A percentile compares a stretch with the other conserved stretches of the same genome.
These are phyloP conservation scores for Dilophus febrilis DNA, from an alignment of 2,888 invertebrate species.

Conservation along the genomic window DNA sequence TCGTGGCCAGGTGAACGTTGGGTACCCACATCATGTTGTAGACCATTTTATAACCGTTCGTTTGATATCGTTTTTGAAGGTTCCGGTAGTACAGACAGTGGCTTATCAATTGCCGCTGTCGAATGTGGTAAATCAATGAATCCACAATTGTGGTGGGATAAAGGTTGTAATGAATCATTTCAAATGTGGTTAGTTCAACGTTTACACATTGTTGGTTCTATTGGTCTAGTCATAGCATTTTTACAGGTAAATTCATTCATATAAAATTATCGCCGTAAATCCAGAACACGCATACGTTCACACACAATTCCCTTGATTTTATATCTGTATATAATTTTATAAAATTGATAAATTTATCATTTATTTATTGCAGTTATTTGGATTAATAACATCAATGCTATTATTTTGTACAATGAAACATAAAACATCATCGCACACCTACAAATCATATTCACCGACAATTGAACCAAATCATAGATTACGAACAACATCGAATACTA, in stretches of 20 bases:
- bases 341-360: no score
- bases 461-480: conserved; percentile 3
- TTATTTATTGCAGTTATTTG: conserved; percentile 41
- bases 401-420: conserved; percentile 56
- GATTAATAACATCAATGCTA: conserved; percentile 57
- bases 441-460: conserved; percentile 43
- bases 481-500: conserved; percentile 5
- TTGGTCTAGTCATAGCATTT: conserved; percentile 59
- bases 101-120: conserved; percentile 5
- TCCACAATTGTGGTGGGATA: conserved; percentile 41
- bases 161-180: conserved; percentile 60
- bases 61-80: conserved; percentile 27
- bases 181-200: conserved; percentile 61
- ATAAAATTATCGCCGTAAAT: no score
- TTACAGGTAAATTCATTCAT: conserved; percentile 46
- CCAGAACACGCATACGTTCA: no score
- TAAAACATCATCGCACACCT: conserved; percentile 47
- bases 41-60: conserved; percentile 27
- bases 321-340: neutral
- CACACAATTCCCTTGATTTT: neutral
- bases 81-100: conserved; percentile 23
- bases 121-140: conserved; percentile 31
- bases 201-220: conserved; percentile 60
- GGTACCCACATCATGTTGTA: conserved; percentile 66
- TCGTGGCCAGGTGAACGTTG: conserved; percentile 57